These are phyloP conservation scores for Mimumesa dahlbomi DNA, from an alignment of 2,888 invertebrate species.

Conservation along the genomic window DNA sequence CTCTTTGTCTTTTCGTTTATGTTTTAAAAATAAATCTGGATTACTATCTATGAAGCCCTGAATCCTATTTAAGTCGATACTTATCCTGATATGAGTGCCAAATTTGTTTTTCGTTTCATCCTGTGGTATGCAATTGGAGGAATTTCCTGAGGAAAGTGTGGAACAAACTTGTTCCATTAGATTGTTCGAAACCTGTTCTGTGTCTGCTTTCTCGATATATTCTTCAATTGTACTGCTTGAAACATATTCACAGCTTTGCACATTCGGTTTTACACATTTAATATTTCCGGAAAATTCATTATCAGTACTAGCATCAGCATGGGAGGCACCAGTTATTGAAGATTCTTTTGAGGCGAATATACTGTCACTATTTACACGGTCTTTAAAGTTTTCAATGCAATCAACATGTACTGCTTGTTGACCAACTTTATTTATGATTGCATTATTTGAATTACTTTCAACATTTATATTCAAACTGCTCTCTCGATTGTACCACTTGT, in stretches of 20 bases:
- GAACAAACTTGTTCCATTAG: not conserved
- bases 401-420: not conserved
- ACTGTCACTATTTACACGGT: not conserved
- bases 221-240: not conserved
- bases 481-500: not conserved
- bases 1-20: not conserved
- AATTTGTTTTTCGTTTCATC: not conserved
- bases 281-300: not conserved
- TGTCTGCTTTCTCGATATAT: not conserved
- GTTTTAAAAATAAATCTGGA: constrained; percentile 58
- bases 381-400: not conserved
- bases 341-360: not conserved
- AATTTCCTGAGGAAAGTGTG: constrained; percentile 10
- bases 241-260: not conserved
- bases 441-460: not conserved
- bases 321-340: not conserved
- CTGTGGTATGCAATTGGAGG: not conserved
- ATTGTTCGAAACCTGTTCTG: not conserved
- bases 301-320: not conserved
- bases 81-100: constrained; percentile 64
- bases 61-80: constrained; percentile 73
- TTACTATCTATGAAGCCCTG: constrained; percentile 61
- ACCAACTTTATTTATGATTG: not conserved
- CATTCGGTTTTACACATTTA: not conserved
- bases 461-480: not conserved